Evolutionary conservation across 2,888 invertebrate species (phyloP).

Genomic region (Melieria picta): DNA sequence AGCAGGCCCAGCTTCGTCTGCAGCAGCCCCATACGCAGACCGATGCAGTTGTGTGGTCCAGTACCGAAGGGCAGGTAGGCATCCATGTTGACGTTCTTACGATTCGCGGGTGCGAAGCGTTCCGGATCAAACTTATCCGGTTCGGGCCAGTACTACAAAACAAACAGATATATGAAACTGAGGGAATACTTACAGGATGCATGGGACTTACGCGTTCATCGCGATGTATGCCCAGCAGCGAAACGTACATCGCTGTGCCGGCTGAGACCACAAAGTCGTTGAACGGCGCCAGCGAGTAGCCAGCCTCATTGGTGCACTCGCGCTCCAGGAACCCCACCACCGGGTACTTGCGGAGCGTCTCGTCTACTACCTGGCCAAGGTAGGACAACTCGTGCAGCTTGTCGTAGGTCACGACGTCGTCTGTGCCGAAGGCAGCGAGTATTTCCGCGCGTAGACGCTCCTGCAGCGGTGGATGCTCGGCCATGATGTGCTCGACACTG

Average conservation of each 20-base stretch:
- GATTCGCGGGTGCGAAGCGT: conserved; percentile 58
- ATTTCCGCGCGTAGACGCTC: conserved; percentile 63
- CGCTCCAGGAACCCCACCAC: conserved; percentile 61
- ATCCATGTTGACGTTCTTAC: conserved; percentile 50
- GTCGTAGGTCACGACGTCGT: conserved; percentile 61
- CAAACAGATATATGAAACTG: conserved; percentile 5
- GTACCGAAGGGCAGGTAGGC: conserved; percentile 59
- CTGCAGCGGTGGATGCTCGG: conserved; percentile 60
- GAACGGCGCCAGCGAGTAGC: conserved; percentile 52
- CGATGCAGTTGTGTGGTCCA: conserved; percentile 63
- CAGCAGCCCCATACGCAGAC: conserved; percentile 60
- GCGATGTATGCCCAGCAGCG: conserved; percentile 55
- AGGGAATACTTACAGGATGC: not conserved
- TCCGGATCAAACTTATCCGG: conserved; percentile 61
- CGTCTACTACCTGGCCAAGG: conserved; percentile 63
- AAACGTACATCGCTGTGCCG: conserved; percentile 58
- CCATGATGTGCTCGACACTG: conserved; percentile 63
- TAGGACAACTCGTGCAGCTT: conserved; percentile 64
- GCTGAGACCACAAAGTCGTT: conserved; percentile 52
- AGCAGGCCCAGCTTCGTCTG: conserved; percentile 60
- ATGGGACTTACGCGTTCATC: conserved; percentile 55
- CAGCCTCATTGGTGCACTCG: conserved; percentile 45
- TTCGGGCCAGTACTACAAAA: conserved; percentile 57
- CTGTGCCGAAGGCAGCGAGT: conserved; percentile 49
- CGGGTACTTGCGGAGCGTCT: conserved; percentile 60